A percentile compares a stretch with the other conserved stretches of the same genome.
phyloP scores from a whole-genome alignment of 2,888 invertebrate genomes.

The Autographa gamma region DNA sequence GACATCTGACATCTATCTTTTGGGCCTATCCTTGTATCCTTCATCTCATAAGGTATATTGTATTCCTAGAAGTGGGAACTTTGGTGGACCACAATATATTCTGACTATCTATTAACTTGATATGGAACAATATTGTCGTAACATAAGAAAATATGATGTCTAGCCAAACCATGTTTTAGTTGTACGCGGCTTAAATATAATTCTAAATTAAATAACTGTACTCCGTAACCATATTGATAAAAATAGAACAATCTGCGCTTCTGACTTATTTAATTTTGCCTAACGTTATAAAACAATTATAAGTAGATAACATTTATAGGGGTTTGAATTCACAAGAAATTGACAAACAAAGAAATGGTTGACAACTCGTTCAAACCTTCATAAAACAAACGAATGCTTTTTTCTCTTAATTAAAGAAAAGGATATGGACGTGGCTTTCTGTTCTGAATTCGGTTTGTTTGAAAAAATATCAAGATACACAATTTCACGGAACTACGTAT shows the following conservation, averaged over 20 bases:
- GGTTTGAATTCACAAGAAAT: not conserved
- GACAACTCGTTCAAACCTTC: not conserved
- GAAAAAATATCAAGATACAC: not conserved
- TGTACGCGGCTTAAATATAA: not conserved
- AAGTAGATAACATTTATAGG: not conserved
- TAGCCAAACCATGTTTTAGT: not conserved
- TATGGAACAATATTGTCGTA: not conserved
- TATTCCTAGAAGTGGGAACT: not conserved
- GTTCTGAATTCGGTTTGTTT: not conserved
- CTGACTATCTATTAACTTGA: no score
- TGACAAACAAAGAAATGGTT: not conserved
- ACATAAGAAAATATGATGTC: not conserved
- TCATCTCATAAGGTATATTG: not conserved
- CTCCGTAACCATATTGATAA: not conserved
- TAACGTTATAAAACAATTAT: not conserved
- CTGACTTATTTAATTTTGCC: not conserved
- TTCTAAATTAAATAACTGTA: not conserved
- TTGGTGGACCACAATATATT: not conserved
- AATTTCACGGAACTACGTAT: not conserved
- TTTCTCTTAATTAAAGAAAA: conserved; percentile 1
- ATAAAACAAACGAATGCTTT: conserved; percentile 22
- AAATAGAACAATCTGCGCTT: not conserved
- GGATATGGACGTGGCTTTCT: not conserved
- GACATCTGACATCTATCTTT: no score
- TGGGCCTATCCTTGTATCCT: no score